Evolutionary conservation across 2,888 invertebrate species (phyloP).

Genomic region (Listrodromus nycthemerus): DNA sequence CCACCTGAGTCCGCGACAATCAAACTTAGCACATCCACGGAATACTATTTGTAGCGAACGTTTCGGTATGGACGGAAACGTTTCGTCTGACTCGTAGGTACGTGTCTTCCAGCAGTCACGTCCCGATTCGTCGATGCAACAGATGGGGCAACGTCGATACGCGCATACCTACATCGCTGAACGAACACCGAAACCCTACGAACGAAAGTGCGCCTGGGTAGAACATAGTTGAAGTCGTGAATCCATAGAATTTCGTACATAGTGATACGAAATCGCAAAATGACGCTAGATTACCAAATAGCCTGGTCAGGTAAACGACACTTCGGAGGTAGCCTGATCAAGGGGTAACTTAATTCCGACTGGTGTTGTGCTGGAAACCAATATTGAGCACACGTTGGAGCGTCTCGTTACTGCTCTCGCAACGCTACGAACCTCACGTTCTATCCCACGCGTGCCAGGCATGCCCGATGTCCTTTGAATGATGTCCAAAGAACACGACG

Average conservation of each 20-base stretch:
- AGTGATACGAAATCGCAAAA: constrained; percentile 38
- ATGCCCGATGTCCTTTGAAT: constrained; percentile 70
- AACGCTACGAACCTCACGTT: constrained; percentile 73
- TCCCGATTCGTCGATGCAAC: constrained; percentile 58
- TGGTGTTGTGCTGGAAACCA: constrained; percentile 24
- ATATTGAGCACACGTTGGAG: constrained; percentile 53
- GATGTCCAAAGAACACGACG: constrained; percentile 34
- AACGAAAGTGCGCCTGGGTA: not conserved
- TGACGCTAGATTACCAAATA: constrained; percentile 56
- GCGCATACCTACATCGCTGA: constrained; percentile 41
- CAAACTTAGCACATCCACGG: not conserved
- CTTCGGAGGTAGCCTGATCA: not conserved
- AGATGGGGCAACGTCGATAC: constrained; percentile 62
- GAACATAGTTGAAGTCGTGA: not conserved
- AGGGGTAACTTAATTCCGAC: constrained; percentile 50
- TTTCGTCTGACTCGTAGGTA: constrained; percentile 17
- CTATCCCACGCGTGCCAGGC: constrained; percentile 75
- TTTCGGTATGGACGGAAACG: constrained; percentile 9
- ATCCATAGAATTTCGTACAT: constrained; percentile 15
- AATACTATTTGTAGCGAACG: not conserved
- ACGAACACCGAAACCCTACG: not conserved
- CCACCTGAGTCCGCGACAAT: not conserved
- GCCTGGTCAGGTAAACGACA: constrained; percentile 15
- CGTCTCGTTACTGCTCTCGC: constrained; percentile 47
- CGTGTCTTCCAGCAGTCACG: constrained; percentile 52